Evolutionary conservation across 1,140 invertebrate species (phyloP), one percentile per base, ranked within the genome.

Genomic region (Drosophila auraria): DNA sequence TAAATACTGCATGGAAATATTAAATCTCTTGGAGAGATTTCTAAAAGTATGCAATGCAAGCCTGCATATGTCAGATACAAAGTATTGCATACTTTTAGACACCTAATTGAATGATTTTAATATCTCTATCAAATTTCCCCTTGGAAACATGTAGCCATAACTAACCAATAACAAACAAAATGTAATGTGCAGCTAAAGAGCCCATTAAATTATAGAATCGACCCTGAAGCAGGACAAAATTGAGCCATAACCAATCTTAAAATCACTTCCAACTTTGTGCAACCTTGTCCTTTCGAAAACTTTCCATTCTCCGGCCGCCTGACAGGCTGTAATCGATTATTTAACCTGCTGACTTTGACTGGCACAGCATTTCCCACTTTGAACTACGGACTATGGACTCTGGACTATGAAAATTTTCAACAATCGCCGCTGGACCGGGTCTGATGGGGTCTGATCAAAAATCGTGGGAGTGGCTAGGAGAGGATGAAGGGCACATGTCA

Each of bases 281-380:
- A 57, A 40, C 68, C 50, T 44, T 44, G 71, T 73, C 69, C 56
- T 42, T 14, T 73, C 5, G 9, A 20, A 57, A 71, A 74, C 56
- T 73, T 73, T 74, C 38, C 71, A 27, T 40, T 61, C 44, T 73
- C 69, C 40, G 54, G 12, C 47, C 23, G 33, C 23, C 69, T 73
- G 69, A 73, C 56, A 49, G 69, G 54, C 56, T 23, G 68, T 74
- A 74, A 74, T 74, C 71, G 71, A 74, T 74, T 74, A 74, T 74
- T 74, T 74, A 73, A 74, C 71, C 56, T 53, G 70, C 54, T 74
- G 71, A 74, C 71, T 74, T 74, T 74, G 71, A 74, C 71, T 73
- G 71, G 71, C 71, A 60, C 51, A 50, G 56, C 54, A 73, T 50
- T 50, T 73, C 45, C 70, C 30, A n/a, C 54, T 53, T 38, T 17